Base-by-base conservation (phyloP, 92 coral and sea anemone species). In the Bergia sp. region DNA sequence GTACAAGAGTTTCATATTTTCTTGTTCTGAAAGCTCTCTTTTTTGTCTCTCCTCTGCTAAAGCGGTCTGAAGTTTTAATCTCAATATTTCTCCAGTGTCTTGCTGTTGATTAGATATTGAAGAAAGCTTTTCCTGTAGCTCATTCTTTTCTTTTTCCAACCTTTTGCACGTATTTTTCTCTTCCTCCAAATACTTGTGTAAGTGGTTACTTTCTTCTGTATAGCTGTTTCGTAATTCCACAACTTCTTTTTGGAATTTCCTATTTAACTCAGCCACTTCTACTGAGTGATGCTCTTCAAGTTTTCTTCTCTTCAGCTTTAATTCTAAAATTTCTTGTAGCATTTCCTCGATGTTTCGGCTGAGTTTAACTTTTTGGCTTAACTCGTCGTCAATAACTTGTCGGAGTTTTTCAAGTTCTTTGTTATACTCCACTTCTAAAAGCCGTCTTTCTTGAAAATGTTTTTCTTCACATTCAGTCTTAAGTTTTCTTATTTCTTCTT, bases 141-240 rank as follows among this genome's bases (percentile, higher is more conserved):
- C 85, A 81, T n/a, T 6, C 23, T 81, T 81, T 8, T 37, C 73
- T 20, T 81, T 81, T 40, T 81, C 85, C 29, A 81, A 65, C 18
- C 12, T 16, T 40, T 42, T 65, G 53, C 73, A 64, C 1, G 29
- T 38, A 11, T 38, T 38, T 81, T 38, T 81, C 67, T 81, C 85
- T 38, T 81, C 85, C 0, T 61, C 85, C 13, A 81, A 12, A 38
- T 61, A 81, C 72, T 80, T 80, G 44, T 50, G 74, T 0, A 81
- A 21, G 37, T 23, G 47, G 8, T 18, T 55, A 0, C 12, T 80
- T 55, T 80, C 85, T 4, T 80, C 71, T 40, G 21, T 50, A 21
- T 80, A 80, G 85, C 64, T 80, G 72, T 37, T 55, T 40, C 67
- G 85, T 40, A 81, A 4, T 43, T 57, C 85, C 37, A 38, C 15